These are phyloP conservation scores for Prolemur simus DNA, from an alignment of 2,113 vertebrate genomes.

Conservation along the genomic window DNA sequence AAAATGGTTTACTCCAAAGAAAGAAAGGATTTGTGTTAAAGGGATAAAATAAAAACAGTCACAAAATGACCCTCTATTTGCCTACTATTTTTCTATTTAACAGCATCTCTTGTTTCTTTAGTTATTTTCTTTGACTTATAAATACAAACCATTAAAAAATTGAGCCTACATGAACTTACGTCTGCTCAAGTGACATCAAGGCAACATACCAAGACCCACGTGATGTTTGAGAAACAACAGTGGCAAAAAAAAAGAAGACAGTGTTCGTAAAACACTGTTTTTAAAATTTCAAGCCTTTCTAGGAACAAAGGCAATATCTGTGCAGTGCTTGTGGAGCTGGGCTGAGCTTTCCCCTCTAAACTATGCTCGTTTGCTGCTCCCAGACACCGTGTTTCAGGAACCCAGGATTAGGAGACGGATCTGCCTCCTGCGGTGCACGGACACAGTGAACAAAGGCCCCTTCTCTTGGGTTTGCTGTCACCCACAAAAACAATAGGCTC, in stretches of 20 bases:
- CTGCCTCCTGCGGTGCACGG: fast-evolving
- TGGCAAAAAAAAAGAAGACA: too few species aligned
- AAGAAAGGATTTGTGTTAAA: neutral
- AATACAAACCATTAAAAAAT: neutral
- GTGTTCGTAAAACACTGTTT: neutral
- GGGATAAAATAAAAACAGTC: neutral
- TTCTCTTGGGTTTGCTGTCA: fast-evolving
- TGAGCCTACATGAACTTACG: neutral
- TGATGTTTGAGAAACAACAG: neutral
- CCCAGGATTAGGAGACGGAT: fast-evolving
- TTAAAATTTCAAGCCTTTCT: neutral
- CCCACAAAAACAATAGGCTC: fast-evolving
- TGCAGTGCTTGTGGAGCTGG: neutral
- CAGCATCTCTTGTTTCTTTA: neutral
- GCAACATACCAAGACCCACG: neutral
- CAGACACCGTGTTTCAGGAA: fast-evolving
- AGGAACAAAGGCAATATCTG: neutral
- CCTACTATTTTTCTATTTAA: neutral
- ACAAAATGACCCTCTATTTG: neutral
- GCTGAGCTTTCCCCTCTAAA: neutral
- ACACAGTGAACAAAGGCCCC: neutral
- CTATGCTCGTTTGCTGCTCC: neutral
- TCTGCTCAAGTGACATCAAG: neutral
- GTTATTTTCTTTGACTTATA: neutral
- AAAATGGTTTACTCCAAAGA: neutral